Conservation (phyloP, 2,888 invertebrate species). For the Chrysotoxum bicinctum region DNA sequence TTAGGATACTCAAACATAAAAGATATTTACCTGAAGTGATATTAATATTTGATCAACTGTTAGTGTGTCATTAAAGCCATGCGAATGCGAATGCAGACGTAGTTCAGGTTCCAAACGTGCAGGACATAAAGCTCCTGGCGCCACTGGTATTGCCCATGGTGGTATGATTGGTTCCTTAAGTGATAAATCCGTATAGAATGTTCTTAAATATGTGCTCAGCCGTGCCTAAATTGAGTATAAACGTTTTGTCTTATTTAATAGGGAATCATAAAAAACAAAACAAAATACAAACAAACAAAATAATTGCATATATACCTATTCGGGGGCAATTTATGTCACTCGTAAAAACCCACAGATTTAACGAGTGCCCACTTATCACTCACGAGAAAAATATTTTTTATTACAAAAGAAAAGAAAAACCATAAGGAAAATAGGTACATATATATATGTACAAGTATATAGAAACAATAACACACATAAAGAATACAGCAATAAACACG, state of each 20-base stretch:
- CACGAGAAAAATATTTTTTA: constrained; percentile 34
- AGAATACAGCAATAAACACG: constrained; percentile 60
- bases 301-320: constrained; percentile 50
- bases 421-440: constrained; percentile 16
- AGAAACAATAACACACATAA: constrained; percentile 39
- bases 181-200: constrained; percentile 82
- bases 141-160: constrained; percentile 82
- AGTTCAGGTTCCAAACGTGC: constrained; percentile 83
- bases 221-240: constrained; percentile 75
- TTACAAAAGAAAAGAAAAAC: constrained; percentile 2
- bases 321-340: constrained; percentile 56
- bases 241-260: constrained; percentile 54
- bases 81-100: constrained; percentile 79
- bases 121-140: constrained; percentile 82
- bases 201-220: constrained; percentile 81
- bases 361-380: constrained; percentile 57
- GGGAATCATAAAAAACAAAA: constrained; percentile 12
- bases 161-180: constrained; percentile 82
- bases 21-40: constrained; percentile 81
- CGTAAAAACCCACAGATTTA: constrained; percentile 35
- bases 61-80: constrained; percentile 78
- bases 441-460: not conserved
- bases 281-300: constrained; percentile 11
- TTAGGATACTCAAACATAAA: no score
- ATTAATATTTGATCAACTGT: constrained; percentile 82